These are phyloP conservation scores for Pogonocichla stellata DNA, from an alignment of 2,113 vertebrate species.

Conservation along the genomic window DNA sequence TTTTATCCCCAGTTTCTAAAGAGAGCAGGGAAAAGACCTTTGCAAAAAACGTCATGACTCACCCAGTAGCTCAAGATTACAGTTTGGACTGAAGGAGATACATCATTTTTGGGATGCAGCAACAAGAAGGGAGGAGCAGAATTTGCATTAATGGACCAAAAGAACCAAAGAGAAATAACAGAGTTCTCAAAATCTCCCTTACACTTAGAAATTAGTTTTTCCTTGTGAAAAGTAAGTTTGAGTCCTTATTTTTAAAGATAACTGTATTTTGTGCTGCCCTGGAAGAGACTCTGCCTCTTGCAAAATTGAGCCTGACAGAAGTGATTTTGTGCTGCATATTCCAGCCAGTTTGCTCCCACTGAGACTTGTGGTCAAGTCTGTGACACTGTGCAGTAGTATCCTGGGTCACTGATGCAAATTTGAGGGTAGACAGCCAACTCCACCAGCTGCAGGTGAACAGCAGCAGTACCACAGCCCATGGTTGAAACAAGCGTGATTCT, in stretches of 20 bases:
- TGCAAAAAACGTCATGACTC: background rate
- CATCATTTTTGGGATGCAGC: background rate
- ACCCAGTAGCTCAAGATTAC: background rate
- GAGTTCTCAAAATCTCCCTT: background rate
- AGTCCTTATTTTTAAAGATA: background rate
- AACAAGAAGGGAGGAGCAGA: background rate
- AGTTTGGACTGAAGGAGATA: background rate
- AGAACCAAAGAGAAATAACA: background rate
- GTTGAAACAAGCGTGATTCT: fast-evolving
- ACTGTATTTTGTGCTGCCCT: background rate
- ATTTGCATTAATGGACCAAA: background rate
- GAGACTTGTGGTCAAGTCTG: background rate
- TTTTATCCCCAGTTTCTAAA: background rate
- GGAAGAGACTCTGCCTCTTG: background rate
- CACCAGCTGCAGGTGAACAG: background rate
- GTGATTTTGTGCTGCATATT: background rate
- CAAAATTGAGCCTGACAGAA: background rate
- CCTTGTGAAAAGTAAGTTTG: background rate
- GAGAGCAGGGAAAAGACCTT: background rate
- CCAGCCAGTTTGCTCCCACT: background rate
- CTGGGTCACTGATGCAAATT: background rate
- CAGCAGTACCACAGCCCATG: background rate
- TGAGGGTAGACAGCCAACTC: background rate
- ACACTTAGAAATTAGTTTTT: background rate
- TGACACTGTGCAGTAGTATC: background rate